A percentile compares a stretch with the other conserved stretches of the same genome.
phyloP scores from a whole-genome alignment of 2,113 vertebrate genomes.

The Vombatus ursinus region DNA sequence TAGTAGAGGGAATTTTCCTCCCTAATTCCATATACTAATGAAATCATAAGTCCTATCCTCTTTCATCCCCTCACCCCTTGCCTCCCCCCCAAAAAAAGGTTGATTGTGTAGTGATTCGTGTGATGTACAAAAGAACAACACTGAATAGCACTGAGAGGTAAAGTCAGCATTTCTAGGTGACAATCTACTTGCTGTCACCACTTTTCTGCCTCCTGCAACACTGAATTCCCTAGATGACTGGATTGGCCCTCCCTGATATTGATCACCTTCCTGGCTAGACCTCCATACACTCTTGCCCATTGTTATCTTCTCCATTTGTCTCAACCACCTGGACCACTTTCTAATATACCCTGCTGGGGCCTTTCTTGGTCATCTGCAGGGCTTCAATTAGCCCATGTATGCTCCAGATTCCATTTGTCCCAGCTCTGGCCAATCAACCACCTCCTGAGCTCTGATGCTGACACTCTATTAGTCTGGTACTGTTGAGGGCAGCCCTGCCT shows the following conservation, averaged over 20 bases:
- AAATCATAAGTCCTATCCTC: neutral
- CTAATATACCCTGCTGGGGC: neutral
- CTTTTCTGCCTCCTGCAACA: neutral
- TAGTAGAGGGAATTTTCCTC: no score
- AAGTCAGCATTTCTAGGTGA: neutral
- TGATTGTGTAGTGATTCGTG: neutral
- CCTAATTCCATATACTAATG: neutral
- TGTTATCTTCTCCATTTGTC: neutral
- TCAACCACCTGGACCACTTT: neutral
- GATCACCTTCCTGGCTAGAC: neutral
- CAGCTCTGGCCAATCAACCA: neutral
- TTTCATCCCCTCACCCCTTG: neutral
- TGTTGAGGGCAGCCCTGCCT: neutral
- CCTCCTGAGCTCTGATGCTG: neutral
- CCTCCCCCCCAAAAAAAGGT: neutral
- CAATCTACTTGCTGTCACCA: neutral
- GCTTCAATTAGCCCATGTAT: neutral
- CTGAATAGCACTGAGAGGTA: neutral
- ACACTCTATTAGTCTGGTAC: neutral
- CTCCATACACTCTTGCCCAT: neutral
- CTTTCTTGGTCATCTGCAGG: neutral
- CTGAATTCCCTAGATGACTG: neutral
- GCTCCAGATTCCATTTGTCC: neutral
- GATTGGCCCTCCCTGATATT: neutral
- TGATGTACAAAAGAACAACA: neutral